A percentile compares a stretch with the other conserved stretches of the same genome.
phyloP scores from a whole-genome alignment of 1,140 invertebrate genomes.

The Drosophila tropicalis region DNA sequence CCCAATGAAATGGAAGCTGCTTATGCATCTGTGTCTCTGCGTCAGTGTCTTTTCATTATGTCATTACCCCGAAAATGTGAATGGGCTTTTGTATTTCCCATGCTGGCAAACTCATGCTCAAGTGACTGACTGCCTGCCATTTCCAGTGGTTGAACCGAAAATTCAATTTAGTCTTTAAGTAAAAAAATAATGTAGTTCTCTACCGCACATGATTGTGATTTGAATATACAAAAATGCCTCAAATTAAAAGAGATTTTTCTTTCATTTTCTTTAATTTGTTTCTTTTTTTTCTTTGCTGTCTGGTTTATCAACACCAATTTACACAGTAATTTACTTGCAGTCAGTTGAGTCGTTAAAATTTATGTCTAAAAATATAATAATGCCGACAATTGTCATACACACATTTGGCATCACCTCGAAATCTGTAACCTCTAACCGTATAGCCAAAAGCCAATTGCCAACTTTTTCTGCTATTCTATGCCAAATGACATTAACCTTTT shows the following conservation, averaged over 20 bases:
- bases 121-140: not conserved
- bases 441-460: slow-evolving; percentile 1
- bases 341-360: slow-evolving; percentile 8
- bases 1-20: not conserved
- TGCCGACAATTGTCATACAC: slow-evolving; percentile 18
- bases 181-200: not conserved
- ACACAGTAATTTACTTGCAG: slow-evolving; percentile 6
- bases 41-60: slow-evolving; percentile 27
- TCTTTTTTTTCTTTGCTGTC: not conserved
- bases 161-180: not conserved
- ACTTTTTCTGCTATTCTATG: not conserved
- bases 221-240: not conserved
- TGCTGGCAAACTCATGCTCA: not conserved
- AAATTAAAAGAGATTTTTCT: not conserved
- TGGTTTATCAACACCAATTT: slow-evolving; percentile 1
- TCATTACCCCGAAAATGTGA: slow-evolving; percentile 6
- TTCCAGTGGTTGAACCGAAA: not conserved
- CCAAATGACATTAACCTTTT: slow-evolving; percentile 33
- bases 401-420: no score
- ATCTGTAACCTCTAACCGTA: not conserved
- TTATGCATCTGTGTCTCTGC: not conserved
- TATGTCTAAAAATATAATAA: slow-evolving; percentile 12
- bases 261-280: not conserved
- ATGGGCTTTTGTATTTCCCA: slow-evolving; percentile 1
- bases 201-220: no score